Conservation (phyloP, 2,797 vertebrate species). For the Cottoperca gobio region DNA sequence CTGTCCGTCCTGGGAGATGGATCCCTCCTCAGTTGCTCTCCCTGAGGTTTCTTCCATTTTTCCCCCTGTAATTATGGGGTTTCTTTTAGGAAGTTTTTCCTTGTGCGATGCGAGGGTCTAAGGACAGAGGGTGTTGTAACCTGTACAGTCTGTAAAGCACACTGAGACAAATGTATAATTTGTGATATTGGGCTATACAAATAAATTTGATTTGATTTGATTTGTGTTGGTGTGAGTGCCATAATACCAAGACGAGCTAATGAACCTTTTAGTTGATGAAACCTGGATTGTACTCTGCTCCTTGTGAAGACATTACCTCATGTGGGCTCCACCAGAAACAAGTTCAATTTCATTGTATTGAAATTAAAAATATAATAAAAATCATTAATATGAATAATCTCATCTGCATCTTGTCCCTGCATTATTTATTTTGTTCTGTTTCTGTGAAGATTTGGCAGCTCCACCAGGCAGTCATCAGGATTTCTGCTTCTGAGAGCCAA, state of each 20-base stretch:
- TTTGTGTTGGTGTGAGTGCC: not conserved
- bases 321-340: not conserved
- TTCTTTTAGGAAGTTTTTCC: no score
- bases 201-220: no score
- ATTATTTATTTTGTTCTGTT: conserved; percentile 12
- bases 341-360: conserved; percentile 2
- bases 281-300: not conserved
- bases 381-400: conserved; percentile 1
- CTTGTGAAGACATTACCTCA: not conserved
- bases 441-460: conserved; percentile 31
- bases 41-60: no score
- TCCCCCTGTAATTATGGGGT: no score
- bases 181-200: no score
- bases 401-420: conserved; percentile 19
- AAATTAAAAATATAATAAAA: not conserved
- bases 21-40: no score
- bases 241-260: not conserved
- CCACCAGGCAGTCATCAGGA: conserved; percentile 40
- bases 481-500: conserved; percentile 46
- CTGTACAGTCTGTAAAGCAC: no score
- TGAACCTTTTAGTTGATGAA: not conserved
- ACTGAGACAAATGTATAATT: no score
- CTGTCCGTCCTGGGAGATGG: no score
- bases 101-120: no score
- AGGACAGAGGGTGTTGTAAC: no score